These are phyloP conservation scores for Cynopterus sphinx DNA, from an alignment of 2,797 vertebrate genomes.

Conservation along the genomic window DNA sequence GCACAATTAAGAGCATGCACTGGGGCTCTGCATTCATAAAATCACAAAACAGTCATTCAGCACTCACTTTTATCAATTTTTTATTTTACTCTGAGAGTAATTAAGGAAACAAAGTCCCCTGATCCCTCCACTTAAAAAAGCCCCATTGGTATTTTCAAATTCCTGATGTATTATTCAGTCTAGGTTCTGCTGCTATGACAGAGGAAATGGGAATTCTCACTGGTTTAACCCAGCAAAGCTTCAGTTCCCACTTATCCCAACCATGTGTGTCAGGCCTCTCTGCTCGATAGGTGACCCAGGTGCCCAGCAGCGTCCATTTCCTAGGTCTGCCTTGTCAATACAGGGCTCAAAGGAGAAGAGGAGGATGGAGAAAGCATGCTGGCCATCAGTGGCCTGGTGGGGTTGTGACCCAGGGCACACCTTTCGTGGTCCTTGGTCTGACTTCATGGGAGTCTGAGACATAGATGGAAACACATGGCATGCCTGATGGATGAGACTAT, in stretches of 20 bases:
- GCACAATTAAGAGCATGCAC: not conserved
- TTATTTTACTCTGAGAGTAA: not conserved
- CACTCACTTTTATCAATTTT: not conserved
- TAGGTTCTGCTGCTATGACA: not conserved
- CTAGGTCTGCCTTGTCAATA: not conserved
- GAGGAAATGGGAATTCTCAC: not conserved
- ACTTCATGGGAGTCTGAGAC: not conserved
- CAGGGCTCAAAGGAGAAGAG: not conserved
- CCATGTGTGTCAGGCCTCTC: accelerated
- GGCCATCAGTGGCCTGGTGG: not conserved
- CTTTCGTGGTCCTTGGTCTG: not conserved
- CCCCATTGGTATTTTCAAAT: not conserved
- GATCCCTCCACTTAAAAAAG: not conserved
- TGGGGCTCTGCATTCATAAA: not conserved
- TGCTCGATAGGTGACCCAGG: too few relatives aligned
- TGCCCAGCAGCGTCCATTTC: not conserved
- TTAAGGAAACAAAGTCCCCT: not conserved
- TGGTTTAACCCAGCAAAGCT: not conserved
- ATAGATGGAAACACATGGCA: not conserved
- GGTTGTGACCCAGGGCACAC: accelerated
- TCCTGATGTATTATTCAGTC: not conserved
- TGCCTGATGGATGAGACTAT: not conserved
- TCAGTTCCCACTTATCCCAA: not conserved
- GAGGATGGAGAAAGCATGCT: too few relatives aligned
- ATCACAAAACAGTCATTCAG: not conserved